Conservation (phyloP, 2,888 invertebrate genomes). For the Prosopocoilus inquinatus region DNA sequence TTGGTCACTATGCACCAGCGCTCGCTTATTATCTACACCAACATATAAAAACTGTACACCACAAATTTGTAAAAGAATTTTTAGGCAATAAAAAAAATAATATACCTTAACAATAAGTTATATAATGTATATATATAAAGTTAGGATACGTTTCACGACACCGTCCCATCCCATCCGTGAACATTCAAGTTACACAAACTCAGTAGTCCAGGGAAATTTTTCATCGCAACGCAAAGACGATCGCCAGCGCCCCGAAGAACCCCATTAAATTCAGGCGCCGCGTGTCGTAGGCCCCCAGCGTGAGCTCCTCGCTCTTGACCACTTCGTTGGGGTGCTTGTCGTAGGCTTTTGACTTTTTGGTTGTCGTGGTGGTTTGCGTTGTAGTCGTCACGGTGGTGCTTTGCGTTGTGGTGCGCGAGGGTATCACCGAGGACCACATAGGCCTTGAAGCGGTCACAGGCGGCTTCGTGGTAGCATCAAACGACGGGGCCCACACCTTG, state of each 20-base stretch:
- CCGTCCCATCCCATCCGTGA: not conserved
- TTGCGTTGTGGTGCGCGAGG: conserved; percentile 44
- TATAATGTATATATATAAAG: conserved; percentile 37
- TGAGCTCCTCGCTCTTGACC: conserved; percentile 89
- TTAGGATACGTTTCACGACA: conserved; percentile 32
- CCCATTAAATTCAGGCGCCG: conserved; percentile 32
- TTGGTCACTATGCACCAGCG: conserved; percentile 43
- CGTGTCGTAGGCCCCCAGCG: conserved; percentile 56
- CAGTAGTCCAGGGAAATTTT: conserved; percentile 15
- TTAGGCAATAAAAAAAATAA: conserved; percentile 36
- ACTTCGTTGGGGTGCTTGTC: conserved; percentile 89
- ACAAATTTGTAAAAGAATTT: conserved; percentile 38
- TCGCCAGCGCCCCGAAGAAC: conserved; percentile 34
- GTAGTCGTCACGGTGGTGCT: conserved; percentile 46
- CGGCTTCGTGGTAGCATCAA: conserved; percentile 43
- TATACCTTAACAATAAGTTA: conserved; percentile 39
- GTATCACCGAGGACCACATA: conserved; percentile 49
- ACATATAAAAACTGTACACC: conserved; percentile 46
- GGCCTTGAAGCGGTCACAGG: conserved; percentile 32
- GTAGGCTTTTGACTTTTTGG: conserved; percentile 65
- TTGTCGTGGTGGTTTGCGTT: conserved; percentile 52
- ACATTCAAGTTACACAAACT: not conserved
- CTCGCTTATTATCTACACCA: conserved; percentile 35
- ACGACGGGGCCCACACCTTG: conserved; percentile 73
- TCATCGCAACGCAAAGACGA: conserved; percentile 45